Base-by-base conservation (phyloP, 2,888 invertebrate genomes). In the Chelonus formosanus region DNA sequence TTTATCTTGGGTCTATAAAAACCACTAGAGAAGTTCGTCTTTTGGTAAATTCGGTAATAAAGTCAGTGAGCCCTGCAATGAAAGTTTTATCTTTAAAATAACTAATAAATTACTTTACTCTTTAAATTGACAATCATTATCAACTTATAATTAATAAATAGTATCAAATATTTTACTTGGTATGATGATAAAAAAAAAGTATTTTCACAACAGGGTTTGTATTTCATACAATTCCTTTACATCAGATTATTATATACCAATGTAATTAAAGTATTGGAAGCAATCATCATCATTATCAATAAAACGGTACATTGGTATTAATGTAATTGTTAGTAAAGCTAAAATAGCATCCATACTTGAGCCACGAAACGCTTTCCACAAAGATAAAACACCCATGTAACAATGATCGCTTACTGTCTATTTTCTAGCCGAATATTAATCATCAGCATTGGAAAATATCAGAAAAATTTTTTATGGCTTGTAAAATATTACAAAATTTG, bases 321-420 rank as follows among this genome's bases (percentile, higher is more conserved):
- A 65, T 56, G 68, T 69, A 63, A 36, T 69, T 72, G 77, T 79
- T 77, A 79, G 76, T 79, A 72, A 77, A 74, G 76, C 75, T 76
- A 32, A 52, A 52, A 52, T 8, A 72, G 70, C 73, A 76, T 75
- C 76, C 73, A 74, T 71, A 75, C 74, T 69, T 67, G 40, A 40
- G 40, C 64, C 60, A 64, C 56, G 50, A 54, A 56, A 52, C 71
- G 62, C 67, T 63, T 35, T 66, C 10, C 56, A 56, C 56, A 10
- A 62, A 63, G n/a, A 48, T 64, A 53, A 66, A 67, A 63, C 43
- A 63, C 56, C 62, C 70, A 56, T 57, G 60, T 70, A 70, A 75
- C 70, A 68, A 60, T 58, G 67, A 71, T 68, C 75, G 78, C 76
- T 79, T 77, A 76, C 78, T 75, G 72, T 72, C 78, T 77, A 79